Conservation (phyloP, 2,888 invertebrate genomes). For the Embidobia sp. region DNA sequence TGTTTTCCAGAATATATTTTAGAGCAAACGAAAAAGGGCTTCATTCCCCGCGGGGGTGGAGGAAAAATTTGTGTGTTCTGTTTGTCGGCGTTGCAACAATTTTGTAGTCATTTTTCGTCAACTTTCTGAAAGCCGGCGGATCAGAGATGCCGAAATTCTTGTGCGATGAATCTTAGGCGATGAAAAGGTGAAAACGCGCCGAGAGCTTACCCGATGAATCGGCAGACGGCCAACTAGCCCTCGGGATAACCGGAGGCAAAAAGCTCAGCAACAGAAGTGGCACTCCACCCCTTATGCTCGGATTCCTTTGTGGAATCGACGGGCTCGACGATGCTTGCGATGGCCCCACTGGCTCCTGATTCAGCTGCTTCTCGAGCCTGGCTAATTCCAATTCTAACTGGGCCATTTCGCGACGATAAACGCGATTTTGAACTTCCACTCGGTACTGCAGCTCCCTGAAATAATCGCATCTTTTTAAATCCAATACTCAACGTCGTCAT, state of each 20-base stretch:
- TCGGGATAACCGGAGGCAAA: conserved; percentile 88
- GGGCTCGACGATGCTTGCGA: conserved; percentile 83
- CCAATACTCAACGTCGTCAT: too few species aligned
- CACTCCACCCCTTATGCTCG: conserved; percentile 87
- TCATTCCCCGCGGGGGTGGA: too few species aligned
- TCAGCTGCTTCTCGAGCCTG: conserved; percentile 86
- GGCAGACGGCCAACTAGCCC: conserved; percentile 90
- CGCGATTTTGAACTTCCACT: conserved; percentile 95
- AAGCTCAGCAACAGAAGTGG: conserved; percentile 88
- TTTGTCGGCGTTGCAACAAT: conserved; percentile 8
- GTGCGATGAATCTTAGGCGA: conserved; percentile 56
- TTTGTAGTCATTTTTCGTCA: too few species aligned
- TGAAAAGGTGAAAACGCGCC: conserved; percentile 16
- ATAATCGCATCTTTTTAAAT: neutral
- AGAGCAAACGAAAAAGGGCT: too few species aligned
- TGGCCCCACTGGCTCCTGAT: conserved; percentile 83
- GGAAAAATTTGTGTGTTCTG: neutral
- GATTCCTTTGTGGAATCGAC: conserved; percentile 84
- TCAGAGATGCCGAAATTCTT: conserved; percentile 38
- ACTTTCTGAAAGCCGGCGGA: conserved; percentile 1
- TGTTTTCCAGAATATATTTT: too few species aligned
- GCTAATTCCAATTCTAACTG: conserved; percentile 90
- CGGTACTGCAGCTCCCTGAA: conserved; percentile 89
- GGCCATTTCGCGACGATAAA: conserved; percentile 91
- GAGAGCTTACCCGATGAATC: conserved; percentile 82